phyloP scores from a whole-genome alignment of 2,888 invertebrate genomes.

The Chaetogeoica ovagalla region DNA sequence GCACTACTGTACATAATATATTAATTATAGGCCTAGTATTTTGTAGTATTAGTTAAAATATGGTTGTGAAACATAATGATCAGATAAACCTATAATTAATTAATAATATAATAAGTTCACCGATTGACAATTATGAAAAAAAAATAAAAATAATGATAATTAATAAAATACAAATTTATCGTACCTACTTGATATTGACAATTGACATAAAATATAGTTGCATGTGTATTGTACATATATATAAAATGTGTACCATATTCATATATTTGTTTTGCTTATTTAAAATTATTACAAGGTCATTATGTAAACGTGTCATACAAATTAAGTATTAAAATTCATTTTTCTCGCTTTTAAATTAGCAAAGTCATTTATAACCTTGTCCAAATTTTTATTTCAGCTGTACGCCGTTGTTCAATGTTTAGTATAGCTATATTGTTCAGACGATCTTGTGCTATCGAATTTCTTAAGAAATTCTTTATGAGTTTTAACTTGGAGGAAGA shows the following conservation, averaged over 20 bases:
- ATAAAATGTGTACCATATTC: neutral
- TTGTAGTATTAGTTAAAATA: constrained; percentile 16
- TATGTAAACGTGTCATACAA: neutral
- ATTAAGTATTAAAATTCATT: neutral
- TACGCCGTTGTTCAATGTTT: neutral
- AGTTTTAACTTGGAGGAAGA: constrained; percentile 10
- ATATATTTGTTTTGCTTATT: neutral
- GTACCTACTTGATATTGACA: neutral
- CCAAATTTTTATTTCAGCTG: constrained; percentile 2
- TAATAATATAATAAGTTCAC: constrained; percentile 4
- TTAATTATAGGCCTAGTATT: neutral
- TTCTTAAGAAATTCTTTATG: constrained; percentile 5
- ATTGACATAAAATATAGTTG: neutral
- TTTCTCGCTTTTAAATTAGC: constrained; percentile 11
- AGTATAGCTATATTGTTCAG: neutral
- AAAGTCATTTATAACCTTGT: constrained; percentile 7
- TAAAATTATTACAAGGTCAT: neutral
- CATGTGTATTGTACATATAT: too few relatives aligned
- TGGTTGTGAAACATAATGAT: neutral
- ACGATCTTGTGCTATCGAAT: constrained; percentile 9
- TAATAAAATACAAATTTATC: neutral
- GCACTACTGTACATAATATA: neutral
- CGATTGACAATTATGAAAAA: neutral
- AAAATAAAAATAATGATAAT: too few relatives aligned
- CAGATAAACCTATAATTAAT: constrained; percentile 1